Conservation (phyloP, 2,113 vertebrate genomes). For the Tachysurus vachellii region DNA sequence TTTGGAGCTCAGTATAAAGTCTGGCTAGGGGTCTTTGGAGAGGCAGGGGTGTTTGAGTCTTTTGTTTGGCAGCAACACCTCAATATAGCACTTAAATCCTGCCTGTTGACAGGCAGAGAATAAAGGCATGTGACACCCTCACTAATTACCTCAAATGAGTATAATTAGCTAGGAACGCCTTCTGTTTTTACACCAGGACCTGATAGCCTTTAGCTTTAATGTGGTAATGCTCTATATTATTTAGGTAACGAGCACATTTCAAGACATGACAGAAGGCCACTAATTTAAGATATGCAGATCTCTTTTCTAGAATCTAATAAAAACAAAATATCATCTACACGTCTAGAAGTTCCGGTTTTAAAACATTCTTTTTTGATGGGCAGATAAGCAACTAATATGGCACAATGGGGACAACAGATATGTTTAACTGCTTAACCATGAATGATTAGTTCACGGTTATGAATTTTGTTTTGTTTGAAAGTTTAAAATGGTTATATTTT, state of each 20-base stretch:
- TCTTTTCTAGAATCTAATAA: background rate
- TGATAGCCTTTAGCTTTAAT: slow-evolving; percentile 36
- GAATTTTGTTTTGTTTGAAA: no score
- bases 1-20: background rate
- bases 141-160: slow-evolving; percentile 52
- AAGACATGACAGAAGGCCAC: background rate
- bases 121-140: slow-evolving; percentile 36
- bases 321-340: background rate
- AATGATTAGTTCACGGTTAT: background rate
- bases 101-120: slow-evolving; percentile 40
- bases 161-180: slow-evolving; percentile 49
- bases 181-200: slow-evolving; percentile 46
- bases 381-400: background rate
- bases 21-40: slow-evolving; percentile 7
- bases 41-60: slow-evolving; percentile 4
- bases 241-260: background rate
- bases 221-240: slow-evolving; percentile 42
- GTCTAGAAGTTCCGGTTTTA: background rate
- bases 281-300: background rate
- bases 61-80: slow-evolving; percentile 40
- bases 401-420: background rate
- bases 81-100: background rate
- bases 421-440: background rate
- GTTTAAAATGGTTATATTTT: background rate
- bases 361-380: background rate